Evolutionary conservation across 2,113 vertebrate species (phyloP), one percentile per base, ranked within the genome.

Genomic region (Upupa epops): DNA sequence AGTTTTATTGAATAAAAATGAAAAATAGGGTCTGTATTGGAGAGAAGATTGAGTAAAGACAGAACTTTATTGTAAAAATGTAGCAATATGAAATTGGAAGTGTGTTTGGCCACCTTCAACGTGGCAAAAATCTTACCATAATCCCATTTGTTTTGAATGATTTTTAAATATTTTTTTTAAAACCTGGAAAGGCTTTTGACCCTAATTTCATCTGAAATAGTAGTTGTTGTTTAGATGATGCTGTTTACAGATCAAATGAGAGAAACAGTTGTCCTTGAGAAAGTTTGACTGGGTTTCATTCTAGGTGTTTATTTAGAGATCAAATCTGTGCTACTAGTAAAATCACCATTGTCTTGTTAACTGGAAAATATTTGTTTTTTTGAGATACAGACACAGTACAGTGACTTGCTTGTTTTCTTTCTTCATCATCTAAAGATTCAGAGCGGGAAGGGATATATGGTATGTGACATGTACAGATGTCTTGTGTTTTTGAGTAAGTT

Each of bases 401-500:
- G n/a, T 89, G 65, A 86, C 58, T 84, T 92, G 54, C 81, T 90
- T 46, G 8, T 95, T 96, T 92, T 95, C 77, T 96, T 92, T 95
- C 89, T 94, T 94, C 48, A 80, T 71, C 34, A 13, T 61, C 84
- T 77, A 70, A 96, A 96, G 95, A 96, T 88, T 95, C 93, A 92
- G 95, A 97, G 87, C 95, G 95, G 96, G 93, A 96, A 96, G 96
- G 92, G 90, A 37, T 96, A 91, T 94, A 91, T 96, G 95, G 96
- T 96, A 96, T 91, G 96, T 97, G 92, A 89, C 76, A 74, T 5
- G 2, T 45, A 56, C 45, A 72, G 83, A 63, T 83, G 55, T 93
- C 54, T 72, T 92, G 73, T 94, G 88, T 73, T 84, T 92, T 92
- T 72, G 58, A 82, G 59, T 76, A 55, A 92, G 63, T 66, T 93